Evolutionary conservation across 2,113 vertebrate genomes (phyloP), one percentile per base, ranked within the genome.

Genomic region (Aptenodytes forsteri): DNA sequence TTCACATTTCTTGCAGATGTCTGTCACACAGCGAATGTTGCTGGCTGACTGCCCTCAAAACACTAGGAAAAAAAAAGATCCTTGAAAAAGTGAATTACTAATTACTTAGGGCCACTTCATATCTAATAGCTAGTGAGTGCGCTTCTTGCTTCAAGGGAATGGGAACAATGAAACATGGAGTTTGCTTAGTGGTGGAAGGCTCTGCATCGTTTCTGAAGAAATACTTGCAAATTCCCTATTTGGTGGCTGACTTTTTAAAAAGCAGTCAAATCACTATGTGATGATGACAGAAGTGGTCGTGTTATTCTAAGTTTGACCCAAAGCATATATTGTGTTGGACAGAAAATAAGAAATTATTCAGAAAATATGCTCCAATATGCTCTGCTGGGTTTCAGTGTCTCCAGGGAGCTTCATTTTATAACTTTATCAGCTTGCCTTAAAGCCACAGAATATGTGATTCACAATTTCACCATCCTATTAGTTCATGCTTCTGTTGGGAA

Each of bases 51-150:
- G 66, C 78, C 67, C 40, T 94, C 38, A 77, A 94, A 91, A 73
- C 40, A 59, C 40, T 54, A 15, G 23, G 49, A 10, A 26, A 34
- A 65, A 76, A 76, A 38, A 64, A 30, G 27, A 29, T 56, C 78
- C 62, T 85, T 83, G 62, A 66, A 93, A 79, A 91, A 95, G 49
- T 58, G 83, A 82, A 91, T 84, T 76, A 72, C 73, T 95, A 82
- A 95, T 92, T 86, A 79, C 82, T 94, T 89, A n/a, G 34, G 91
- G 22, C 73, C 81, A 93, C 70, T 91, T 94, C 87, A 69, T 56
- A 46, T 82, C 54, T 96, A 62, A 89, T 50, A 87, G 61, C 44
- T 75, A 49, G 54, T 76, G 82, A 94, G 69, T 79, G 58, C 49
- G 71, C 49, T 66, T 82, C 80, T 86, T 89, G 44, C 52, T 93